These are phyloP conservation scores for Oxygymnocypris stewartii DNA, from an alignment of 2,113 vertebrate genomes.

Conservation along the genomic window DNA sequence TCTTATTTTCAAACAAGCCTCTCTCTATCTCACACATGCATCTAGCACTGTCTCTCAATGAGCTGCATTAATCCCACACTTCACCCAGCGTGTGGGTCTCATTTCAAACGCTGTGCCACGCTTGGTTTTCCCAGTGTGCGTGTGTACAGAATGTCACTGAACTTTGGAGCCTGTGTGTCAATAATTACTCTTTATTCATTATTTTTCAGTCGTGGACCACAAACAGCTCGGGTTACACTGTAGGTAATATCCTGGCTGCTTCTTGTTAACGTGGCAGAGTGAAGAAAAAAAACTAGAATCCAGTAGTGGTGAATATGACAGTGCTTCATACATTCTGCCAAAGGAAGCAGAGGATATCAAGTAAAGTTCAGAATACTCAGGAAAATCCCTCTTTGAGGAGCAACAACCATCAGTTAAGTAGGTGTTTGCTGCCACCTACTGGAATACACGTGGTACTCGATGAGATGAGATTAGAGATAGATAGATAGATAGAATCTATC, in stretches of 20 bases:
- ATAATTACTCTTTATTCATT: constrained; percentile 11
- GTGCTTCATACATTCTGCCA: constrained; percentile 24
- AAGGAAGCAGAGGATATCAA: neutral
- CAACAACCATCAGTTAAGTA: neutral
- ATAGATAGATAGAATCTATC: too few relatives aligned
- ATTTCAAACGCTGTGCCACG: neutral
- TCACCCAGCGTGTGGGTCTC: neutral
- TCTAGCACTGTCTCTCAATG: neutral
- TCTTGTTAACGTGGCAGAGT: constrained; percentile 2
- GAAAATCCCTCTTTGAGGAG: neutral
- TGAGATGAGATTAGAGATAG: too few relatives aligned
- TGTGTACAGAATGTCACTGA: neutral
- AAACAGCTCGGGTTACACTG: neutral
- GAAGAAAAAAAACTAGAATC: neutral
- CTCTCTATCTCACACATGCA: constrained; percentile 14
- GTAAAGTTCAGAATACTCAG: constrained; percentile 4
- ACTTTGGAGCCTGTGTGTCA: constrained; percentile 18
- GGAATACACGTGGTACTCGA: constrained; percentile 38
- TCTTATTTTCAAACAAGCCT: constrained; percentile 24
- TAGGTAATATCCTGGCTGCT: constrained; percentile 24
- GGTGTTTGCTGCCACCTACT: constrained; percentile 62
- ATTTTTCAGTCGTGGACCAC: constrained; percentile 13
- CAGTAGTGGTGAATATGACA: neutral
- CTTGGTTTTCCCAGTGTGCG: neutral
- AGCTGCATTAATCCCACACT: constrained; percentile 1